A percentile compares a stretch with the other conserved stretches of the same genome.
These are phyloP conservation scores for Pseudorhiza aurosa DNA, from an alignment of 30 jellyfish, hydroid and myxozoan species.

Conservation along the genomic window DNA sequence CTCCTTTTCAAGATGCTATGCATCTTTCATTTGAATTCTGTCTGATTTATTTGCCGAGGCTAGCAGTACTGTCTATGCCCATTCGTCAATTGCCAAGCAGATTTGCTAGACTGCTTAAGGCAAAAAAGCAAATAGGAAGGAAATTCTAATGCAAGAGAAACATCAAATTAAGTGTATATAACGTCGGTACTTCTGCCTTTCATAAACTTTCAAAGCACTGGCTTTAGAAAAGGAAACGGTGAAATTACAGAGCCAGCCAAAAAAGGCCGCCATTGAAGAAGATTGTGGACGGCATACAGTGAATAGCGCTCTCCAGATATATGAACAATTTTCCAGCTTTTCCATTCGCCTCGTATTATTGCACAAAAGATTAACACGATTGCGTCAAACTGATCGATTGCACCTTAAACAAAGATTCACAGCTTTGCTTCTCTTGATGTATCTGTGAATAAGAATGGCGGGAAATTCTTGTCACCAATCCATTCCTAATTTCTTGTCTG, in stretches of 20 bases:
- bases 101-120: too few relatives aligned
- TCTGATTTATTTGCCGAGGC: too few relatives aligned
- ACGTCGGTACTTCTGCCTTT: slow-evolving; percentile 2
- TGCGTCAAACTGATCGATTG: background rate
- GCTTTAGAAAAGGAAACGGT: slow-evolving; percentile 21
- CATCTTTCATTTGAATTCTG: too few relatives aligned
- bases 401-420: too few relatives aligned
- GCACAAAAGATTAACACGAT: background rate
- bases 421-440: too few relatives aligned
- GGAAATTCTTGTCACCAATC: too few relatives aligned
- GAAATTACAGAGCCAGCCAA: slow-evolving; percentile 6
- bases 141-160: background rate
- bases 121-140: background rate
- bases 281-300: background rate
- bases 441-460: too few relatives aligned
- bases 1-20: too few relatives aligned
- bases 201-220: background rate
- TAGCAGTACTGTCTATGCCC: too few relatives aligned
- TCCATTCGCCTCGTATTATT: background rate
- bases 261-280: slow-evolving; percentile 40
- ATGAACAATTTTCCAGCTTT: background rate
- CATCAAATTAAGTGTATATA: background rate
- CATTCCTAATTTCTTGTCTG: too few relatives aligned
- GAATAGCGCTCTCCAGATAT: slow-evolving; percentile 1
- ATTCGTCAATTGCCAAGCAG: too few relatives aligned